Percentiles rank a stretch among this genome's conserved stretches.
Evolutionary conservation across 2,797 vertebrate genomes (phyloP).

Genomic region (Tapirus indicus): DNA sequence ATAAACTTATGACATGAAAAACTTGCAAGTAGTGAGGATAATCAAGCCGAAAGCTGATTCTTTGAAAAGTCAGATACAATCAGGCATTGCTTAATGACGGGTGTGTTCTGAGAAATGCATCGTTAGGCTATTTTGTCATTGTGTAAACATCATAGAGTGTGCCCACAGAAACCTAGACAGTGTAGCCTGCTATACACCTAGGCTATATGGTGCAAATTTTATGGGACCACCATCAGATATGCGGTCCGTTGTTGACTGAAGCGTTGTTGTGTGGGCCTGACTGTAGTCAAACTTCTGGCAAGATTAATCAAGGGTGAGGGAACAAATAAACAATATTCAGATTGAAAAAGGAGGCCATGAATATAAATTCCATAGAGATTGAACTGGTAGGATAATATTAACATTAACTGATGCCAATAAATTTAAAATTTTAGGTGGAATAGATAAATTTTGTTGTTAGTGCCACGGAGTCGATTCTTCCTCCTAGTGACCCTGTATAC

Average conservation of each 20-base stretch:
- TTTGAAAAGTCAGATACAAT: not conserved
- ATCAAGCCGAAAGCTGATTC: not conserved
- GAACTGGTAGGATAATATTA: not conserved
- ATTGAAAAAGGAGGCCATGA: not conserved
- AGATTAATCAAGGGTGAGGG: not conserved
- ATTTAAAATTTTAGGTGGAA: not conserved
- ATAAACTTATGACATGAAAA: not conserved
- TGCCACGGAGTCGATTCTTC: too few relatives aligned
- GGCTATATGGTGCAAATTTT: too few relatives aligned
- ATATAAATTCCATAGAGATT: not conserved
- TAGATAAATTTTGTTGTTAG: not conserved
- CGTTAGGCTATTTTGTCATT: too few relatives aligned
- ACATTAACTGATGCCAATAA: not conserved
- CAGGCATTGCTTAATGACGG: too few relatives aligned
- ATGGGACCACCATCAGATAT: too few relatives aligned
- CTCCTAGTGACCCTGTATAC: too few relatives aligned
- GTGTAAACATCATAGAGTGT: too few relatives aligned
- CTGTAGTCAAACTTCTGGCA: not conserved
- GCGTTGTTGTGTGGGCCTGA: too few relatives aligned
- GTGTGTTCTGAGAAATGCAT: too few relatives aligned
- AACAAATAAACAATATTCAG: not conserved
- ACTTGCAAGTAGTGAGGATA: not conserved
- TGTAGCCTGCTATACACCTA: too few relatives aligned
- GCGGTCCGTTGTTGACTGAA: too few relatives aligned
- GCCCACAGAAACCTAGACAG: too few relatives aligned